These are phyloP conservation scores for Sitobion miscanthi DNA, from an alignment of 1,140 invertebrate species.

Conservation along the genomic window DNA sequence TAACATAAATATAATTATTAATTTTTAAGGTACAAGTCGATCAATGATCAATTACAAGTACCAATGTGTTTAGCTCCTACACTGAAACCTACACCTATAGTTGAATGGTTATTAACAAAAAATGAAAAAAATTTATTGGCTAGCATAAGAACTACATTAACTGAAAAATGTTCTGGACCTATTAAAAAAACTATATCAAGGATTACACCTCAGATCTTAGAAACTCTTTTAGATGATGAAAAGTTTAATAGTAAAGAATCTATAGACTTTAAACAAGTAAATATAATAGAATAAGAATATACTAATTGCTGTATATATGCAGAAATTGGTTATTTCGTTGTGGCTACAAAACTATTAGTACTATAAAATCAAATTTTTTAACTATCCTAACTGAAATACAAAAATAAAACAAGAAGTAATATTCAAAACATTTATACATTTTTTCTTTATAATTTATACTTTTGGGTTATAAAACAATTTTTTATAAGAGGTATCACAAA, in stretches of 20 bases:
- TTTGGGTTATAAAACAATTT: too few species aligned
- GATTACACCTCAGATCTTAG: conserved; percentile 44
- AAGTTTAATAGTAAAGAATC: conserved; percentile 31
- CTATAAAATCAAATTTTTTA: not conserved
- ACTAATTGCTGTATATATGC: not conserved
- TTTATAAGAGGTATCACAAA: too few species aligned
- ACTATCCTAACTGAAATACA: too few species aligned
- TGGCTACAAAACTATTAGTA: not conserved
- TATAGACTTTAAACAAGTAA: conserved; percentile 52
- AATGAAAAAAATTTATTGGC: conserved; percentile 35
- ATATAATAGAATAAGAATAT: not conserved
- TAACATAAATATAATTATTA: conserved; percentile 1
- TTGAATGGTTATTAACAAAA: conserved; percentile 53
- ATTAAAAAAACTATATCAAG: conserved; percentile 37
- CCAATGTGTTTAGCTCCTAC: conserved; percentile 47
- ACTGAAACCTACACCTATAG: conserved; percentile 34
- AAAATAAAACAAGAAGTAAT: too few species aligned
- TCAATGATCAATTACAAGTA: conserved; percentile 45
- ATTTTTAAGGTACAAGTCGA: conserved; percentile 16
- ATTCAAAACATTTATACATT: not conserved
- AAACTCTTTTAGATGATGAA: conserved; percentile 37
- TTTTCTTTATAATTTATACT: too few species aligned
- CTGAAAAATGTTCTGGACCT: conserved; percentile 14
- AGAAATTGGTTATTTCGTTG: not conserved
- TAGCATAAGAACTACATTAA: conserved; percentile 14